A percentile compares a stretch with the other conserved stretches of the same genome.
Conservation (phyloP, 2,113 vertebrate species). For the Eleginops maclovinus region DNA sequence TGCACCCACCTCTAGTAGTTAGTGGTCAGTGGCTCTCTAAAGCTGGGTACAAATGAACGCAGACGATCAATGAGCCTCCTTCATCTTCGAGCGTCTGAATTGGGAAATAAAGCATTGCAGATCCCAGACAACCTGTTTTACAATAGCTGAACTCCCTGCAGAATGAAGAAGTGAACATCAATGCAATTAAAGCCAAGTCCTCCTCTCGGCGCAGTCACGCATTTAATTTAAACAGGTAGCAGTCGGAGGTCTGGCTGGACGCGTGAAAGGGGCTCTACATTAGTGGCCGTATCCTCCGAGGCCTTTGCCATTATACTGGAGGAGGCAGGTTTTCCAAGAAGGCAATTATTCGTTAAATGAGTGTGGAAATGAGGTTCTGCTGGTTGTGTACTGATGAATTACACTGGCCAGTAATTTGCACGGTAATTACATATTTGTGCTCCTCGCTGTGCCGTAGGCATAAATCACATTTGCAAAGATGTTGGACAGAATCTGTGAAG, state of each 20-base stretch:
- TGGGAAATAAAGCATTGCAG: slow-evolving; percentile 19
- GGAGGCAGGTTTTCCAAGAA: slow-evolving; percentile 82
- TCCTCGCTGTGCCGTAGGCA: slow-evolving; percentile 69
- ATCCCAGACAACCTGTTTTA: slow-evolving; percentile 37
- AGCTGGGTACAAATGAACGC: slow-evolving; percentile 41
- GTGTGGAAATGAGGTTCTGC: slow-evolving; percentile 85
- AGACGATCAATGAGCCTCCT: slow-evolving; percentile 22
- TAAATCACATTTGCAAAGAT: slow-evolving; percentile 83
- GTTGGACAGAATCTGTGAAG: slow-evolving; percentile 67
- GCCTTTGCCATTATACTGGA: slow-evolving; percentile 80
- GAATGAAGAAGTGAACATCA: slow-evolving; percentile 56
- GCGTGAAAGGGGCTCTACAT: slow-evolving; percentile 71
- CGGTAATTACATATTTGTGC: slow-evolving; percentile 87
- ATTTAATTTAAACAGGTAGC: slow-evolving; percentile 40
- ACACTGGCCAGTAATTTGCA: slow-evolving; percentile 81
- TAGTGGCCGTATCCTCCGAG: slow-evolving; percentile 78
- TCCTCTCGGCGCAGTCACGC: slow-evolving; percentile 56
- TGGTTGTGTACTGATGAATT: slow-evolving; percentile 88
- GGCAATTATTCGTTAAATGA: slow-evolving; percentile 90
- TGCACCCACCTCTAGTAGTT: too few relatives aligned
- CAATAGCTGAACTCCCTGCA: slow-evolving; percentile 46
- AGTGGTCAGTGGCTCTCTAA: slow-evolving; percentile 30
- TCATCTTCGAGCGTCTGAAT: background rate
- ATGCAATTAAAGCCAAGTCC: slow-evolving; percentile 41
- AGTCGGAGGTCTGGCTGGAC: slow-evolving; percentile 62